Evolutionary conservation across 2,113 vertebrate species (phyloP), one percentile per base, ranked within the genome.

Genomic region (Mellivora capensis): DNA sequence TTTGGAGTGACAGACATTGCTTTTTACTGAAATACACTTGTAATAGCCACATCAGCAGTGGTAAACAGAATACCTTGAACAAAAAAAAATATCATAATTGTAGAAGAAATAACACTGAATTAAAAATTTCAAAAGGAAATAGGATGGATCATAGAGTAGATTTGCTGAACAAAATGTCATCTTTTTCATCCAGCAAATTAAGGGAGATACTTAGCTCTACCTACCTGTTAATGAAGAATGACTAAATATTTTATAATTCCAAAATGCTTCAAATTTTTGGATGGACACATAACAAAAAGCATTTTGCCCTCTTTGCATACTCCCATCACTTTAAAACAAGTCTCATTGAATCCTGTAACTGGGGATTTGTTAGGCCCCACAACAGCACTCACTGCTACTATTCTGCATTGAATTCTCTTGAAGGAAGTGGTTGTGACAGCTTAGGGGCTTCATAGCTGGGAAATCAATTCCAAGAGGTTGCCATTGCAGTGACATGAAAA

Each of bases 391-490:
- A 31, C 21, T 39, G 25, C 10, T 88, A 7, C 3, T 52, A 15
- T 39, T 95, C 74, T 83, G 29, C 18, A 71, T 95, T 93, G 85
- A 44, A 52, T 94, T 89, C 31, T 85, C 71, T 89, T 87, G 20
- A 93, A 93, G 47, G 37, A 77, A 94, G 23, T 76, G 13, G 95
- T 89, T 95, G 71, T 96, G 93, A 96, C 47, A 96, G 71, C 42
- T 69, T 18, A 44, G 17, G 67, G 82, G 10, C 4, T 88, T 96
- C 69, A 61, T 44, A 42, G n/a, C 13, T 39, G 13, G 77, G 74
- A 96, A 96, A 87, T 96, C 87, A 98, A 23, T 88, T 95, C 54
- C 77, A 87, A 88, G 87, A 95, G 37, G 12, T 82, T 95, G 72
- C 29, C 64, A 74, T n/a, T 42, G 12, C 37, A 57, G 9, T 91